These are phyloP conservation scores for Falco punctatus DNA, from an alignment of 2,113 vertebrate genomes.

Conservation along the genomic window DNA sequence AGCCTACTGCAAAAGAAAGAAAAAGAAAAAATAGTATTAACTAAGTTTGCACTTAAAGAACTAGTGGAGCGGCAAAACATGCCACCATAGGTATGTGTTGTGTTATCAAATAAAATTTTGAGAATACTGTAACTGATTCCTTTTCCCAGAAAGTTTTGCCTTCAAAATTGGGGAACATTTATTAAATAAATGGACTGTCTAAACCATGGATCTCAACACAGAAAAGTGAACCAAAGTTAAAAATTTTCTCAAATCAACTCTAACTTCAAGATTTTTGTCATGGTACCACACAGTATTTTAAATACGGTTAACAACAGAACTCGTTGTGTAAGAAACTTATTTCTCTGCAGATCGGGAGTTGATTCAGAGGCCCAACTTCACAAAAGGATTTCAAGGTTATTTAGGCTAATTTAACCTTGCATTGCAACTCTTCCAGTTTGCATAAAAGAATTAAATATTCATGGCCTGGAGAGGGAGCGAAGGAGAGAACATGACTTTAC, in stretches of 20 bases:
- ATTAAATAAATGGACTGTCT: background rate
- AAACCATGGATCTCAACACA: background rate
- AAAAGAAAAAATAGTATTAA: background rate
- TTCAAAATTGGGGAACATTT: background rate
- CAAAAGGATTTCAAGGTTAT: constrained; percentile 56
- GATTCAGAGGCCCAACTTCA: constrained; percentile 10
- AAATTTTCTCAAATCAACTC: background rate
- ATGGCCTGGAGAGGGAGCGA: constrained; percentile 29
- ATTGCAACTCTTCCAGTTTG: constrained; percentile 61
- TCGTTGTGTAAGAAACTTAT: background rate
- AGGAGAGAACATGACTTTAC: constrained; percentile 9
- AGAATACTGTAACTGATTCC: background rate
- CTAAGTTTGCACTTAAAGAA: background rate
- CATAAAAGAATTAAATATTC: constrained; percentile 64
- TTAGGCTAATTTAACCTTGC: constrained; percentile 63
- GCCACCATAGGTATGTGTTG: background rate
- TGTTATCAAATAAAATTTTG: background rate
- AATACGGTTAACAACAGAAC: background rate
- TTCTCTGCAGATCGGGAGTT: background rate
- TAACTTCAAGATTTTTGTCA: background rate
- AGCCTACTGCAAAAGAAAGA: background rate
- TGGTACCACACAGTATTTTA: background rate
- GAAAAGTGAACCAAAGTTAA: background rate
- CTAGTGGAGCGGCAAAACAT: background rate
- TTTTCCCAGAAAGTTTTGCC: background rate